Conservation (phyloP, 2,888 invertebrate species). For the Tenthredo amoena region DNA sequence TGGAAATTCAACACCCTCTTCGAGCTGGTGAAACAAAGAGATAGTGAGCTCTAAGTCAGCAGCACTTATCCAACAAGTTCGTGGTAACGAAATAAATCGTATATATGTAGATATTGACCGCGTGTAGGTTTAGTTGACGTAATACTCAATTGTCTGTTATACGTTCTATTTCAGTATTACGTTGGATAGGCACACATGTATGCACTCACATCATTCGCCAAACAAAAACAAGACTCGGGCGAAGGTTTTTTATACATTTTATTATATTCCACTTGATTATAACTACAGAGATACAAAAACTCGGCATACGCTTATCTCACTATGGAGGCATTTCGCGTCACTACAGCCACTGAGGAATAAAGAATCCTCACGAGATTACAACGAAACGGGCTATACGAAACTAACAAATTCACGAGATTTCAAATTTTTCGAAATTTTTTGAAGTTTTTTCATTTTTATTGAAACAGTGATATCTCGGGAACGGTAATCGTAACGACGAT, state of each 20-base stretch:
- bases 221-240: not conserved
- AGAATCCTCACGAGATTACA: no score
- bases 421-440: no score
- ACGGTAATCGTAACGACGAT: no score
- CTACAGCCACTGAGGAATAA: no score
- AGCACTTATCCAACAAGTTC: not conserved
- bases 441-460: no score
- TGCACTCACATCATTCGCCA: not conserved
- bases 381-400: no score
- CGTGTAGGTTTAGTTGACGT: slow-evolving; percentile 28
- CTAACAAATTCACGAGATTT: no score
- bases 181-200: not conserved
- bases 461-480: no score
- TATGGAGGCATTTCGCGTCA: not conserved
- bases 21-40: slow-evolving; percentile 21
- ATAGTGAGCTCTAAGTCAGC: not conserved
- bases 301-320: not conserved
- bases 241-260: not conserved
- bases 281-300: not conserved
- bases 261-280: not conserved
- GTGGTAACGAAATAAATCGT: slow-evolving; percentile 32
- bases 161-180: not conserved
- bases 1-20: slow-evolving; percentile 25
- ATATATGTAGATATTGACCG: not conserved
- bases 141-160: slow-evolving; percentile 19